Evolutionary conservation across 2,888 invertebrate species (phyloP), one percentile per base, ranked within the genome.

Genomic region (Thereva unica): DNA sequence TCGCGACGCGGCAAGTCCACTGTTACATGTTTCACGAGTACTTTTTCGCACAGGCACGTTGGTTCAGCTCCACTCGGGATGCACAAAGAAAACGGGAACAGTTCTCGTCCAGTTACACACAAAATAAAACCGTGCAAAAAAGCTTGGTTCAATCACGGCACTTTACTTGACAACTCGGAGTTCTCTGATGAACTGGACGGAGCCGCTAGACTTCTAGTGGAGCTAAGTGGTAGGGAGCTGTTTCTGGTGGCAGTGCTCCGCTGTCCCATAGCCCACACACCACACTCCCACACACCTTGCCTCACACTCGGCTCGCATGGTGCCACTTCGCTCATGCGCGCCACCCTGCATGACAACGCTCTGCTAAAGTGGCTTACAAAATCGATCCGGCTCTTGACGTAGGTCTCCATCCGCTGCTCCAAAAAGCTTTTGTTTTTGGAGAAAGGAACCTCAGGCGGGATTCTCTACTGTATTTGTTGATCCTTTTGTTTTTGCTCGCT

Each of bases 141-240:
- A 59, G 59, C 59, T 59, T 47, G 1, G 23, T 47, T 34, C 38
- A 45, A 38, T 47, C 37, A 47, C 59, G 47, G 37, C 38, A 59
- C 59, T 59, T 59, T 12, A 59, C 59, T 59, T 59, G 38, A 59
- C 59, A 38, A 59, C 59, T 47, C 49, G 59, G 47, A 42, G 59
- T 59, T 45, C 59, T 59, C 59, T 59, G 59, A 47, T 49, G 59
- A 59, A 59, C 59, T 56, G 56, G 44, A 56, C 56, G 12, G 23
- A 23, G 23, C 23, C 23, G 23, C 23, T 23, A 23, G 23, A 23
- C 23, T 23, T 23, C 23, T 23, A 23, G 23, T 23, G 23, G 23
- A 23, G 23, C 23, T 23, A 23, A 23, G 23, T 23, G 23, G 23
- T 23, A 23, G 23, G 23, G 23, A 23, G 23, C 23, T 23, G 23